phyloP scores from a whole-genome alignment of 2,113 vertebrate genomes.

The Coracopsis vasa region DNA sequence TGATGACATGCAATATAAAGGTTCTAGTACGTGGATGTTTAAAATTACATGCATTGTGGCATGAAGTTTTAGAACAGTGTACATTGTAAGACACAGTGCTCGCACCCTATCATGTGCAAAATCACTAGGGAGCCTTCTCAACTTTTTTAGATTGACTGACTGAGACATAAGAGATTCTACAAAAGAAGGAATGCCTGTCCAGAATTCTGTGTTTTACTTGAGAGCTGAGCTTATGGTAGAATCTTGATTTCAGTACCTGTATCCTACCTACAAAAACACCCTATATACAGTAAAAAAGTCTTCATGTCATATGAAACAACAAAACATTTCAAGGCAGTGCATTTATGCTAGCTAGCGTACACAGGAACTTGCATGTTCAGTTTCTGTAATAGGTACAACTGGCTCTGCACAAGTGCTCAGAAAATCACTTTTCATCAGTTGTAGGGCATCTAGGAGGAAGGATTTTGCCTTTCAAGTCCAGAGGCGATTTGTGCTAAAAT shows the following conservation, averaged over 20 bases:
- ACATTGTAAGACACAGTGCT: neutral
- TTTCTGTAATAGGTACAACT: neutral
- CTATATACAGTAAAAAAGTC: neutral
- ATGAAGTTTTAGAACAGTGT: neutral
- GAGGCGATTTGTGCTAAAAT: neutral
- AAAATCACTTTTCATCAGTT: neutral
- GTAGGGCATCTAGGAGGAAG: neutral
- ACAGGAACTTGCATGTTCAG: neutral
- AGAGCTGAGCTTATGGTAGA: neutral
- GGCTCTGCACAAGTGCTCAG: neutral
- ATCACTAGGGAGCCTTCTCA: neutral
- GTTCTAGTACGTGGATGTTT: neutral
- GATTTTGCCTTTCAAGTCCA: neutral
- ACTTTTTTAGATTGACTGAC: neutral
- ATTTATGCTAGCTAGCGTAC: neutral
- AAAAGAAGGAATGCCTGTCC: neutral
- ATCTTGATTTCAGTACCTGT: neutral
- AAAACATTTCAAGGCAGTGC: neutral
- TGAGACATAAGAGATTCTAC: neutral
- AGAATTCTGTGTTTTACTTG: neutral
- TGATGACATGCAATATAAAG: neutral
- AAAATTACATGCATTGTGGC: neutral
- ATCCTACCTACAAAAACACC: neutral
- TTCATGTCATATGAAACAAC: neutral
- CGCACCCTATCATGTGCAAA: neutral